These are phyloP conservation scores for Xerus inauris DNA, from an alignment of 2,113 vertebrate species.

Conservation along the genomic window DNA sequence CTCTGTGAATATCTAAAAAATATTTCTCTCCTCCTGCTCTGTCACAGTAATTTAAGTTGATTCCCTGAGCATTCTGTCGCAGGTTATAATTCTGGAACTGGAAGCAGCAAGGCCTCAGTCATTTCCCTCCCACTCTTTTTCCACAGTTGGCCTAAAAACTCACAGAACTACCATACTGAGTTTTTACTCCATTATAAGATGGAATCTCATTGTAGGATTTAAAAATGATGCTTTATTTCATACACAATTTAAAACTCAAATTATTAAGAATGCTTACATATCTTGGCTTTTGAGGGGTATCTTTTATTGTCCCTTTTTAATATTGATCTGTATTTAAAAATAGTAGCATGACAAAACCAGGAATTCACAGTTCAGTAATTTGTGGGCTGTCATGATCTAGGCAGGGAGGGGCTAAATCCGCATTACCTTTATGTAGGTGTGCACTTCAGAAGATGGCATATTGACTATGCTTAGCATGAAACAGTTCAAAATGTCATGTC, in stretches of 20 bases:
- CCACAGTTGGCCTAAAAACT: not conserved
- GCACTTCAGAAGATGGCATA: not conserved
- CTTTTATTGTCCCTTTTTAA: slow-evolving; percentile 21
- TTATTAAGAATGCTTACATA: slow-evolving; percentile 4
- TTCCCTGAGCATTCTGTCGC: not conserved
- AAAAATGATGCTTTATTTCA: not conserved
- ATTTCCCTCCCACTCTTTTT: not conserved
- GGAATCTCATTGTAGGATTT: slow-evolving; percentile 1
- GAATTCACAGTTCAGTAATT: not conserved
- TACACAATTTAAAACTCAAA: not conserved
- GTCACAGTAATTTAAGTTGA: slow-evolving; percentile 27
- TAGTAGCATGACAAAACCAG: not conserved
- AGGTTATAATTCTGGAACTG: slow-evolving; percentile 33
- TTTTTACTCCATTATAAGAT: not conserved
- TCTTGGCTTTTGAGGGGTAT: not conserved
- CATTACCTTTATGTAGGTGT: not conserved
- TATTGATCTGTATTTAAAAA: not conserved
- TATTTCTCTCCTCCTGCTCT: slow-evolving; percentile 15
- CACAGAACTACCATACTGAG: not conserved
- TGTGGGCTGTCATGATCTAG: not conserved
- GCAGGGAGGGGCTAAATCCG: not conserved
- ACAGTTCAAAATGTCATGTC: not conserved
- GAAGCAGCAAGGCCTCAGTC: not conserved
- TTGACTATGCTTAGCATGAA: not conserved
- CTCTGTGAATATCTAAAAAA: not conserved